Percentiles rank a stretch among this genome's conserved stretches.
Conservation (phyloP, 2,888 invertebrate genomes). For the Hipparchia semele region DNA sequence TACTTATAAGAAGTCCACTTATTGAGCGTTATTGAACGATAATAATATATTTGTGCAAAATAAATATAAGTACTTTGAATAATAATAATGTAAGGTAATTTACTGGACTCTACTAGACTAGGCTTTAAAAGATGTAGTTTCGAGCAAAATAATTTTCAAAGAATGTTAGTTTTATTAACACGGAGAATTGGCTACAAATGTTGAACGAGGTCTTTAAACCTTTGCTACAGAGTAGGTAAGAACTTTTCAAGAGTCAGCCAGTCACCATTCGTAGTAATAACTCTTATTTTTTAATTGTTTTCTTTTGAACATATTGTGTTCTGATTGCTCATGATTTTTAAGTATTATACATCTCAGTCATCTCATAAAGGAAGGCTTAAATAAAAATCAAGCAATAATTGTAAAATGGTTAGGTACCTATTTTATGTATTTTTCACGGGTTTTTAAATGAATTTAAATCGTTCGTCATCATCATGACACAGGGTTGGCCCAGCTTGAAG, state of each 20-base stretch:
- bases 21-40: background rate
- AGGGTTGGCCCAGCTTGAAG: too few relatives aligned
- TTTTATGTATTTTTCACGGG: too few relatives aligned
- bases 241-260: constrained; percentile 4
- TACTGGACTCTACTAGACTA: too few relatives aligned
- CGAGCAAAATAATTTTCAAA: background rate
- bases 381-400: background rate
- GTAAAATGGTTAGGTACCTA: background rate
- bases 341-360: background rate
- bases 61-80: too few relatives aligned
- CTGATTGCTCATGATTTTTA: background rate
- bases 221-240: background rate
- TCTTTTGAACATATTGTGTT: background rate
- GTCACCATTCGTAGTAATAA: background rate
- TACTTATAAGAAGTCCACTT: too few relatives aligned
- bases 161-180: background rate
- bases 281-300: background rate
- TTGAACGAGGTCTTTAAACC: constrained; percentile 4
- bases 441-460: too few relatives aligned
- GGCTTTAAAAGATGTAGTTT: background rate
- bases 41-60: too few relatives aligned
- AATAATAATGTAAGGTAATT: too few relatives aligned
- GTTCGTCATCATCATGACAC: too few relatives aligned
- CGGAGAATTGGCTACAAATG: constrained; percentile 1
- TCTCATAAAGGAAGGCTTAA: background rate